phyloP scores from a whole-genome alignment of 2,113 vertebrate genomes.

The Nematolebias whitei region DNA sequence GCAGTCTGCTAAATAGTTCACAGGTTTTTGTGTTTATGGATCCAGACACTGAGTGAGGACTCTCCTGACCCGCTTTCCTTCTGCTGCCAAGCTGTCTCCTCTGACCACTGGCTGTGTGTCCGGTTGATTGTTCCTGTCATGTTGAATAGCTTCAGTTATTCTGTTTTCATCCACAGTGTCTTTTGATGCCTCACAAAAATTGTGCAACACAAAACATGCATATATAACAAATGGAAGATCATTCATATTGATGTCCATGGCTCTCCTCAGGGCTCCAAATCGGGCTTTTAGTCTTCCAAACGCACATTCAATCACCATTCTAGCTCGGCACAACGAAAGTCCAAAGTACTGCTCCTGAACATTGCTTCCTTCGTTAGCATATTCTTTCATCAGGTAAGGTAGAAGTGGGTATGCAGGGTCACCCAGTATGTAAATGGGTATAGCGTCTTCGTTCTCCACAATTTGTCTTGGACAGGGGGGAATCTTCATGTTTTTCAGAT shows the following conservation, averaged over 20 bases:
- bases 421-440: background rate
- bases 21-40: constrained; percentile 2
- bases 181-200: background rate
- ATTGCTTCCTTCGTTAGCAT: background rate
- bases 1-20: background rate
- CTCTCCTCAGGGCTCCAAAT: constrained; percentile 32
- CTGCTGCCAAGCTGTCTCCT: background rate
- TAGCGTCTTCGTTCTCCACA: background rate
- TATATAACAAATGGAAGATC: constrained; percentile 31
- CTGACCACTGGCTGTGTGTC: background rate
- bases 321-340: background rate
- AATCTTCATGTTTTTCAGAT: background rate
- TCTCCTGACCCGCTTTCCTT: constrained; percentile 6
- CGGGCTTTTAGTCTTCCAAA: constrained; percentile 6
- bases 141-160: background rate
- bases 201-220: constrained; percentile 23
- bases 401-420: background rate
- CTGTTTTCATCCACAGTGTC: background rate
- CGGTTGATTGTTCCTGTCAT: constrained; percentile 3
- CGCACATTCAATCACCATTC: background rate
- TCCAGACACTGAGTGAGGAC: background rate
- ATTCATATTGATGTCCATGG: constrained; percentile 39
- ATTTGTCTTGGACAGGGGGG: background rate
- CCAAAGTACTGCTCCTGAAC: constrained; percentile 18
- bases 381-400: constrained; percentile 9